These are phyloP conservation scores for Diplolepis rosae DNA, from an alignment of 2,888 invertebrate species.

Conservation along the genomic window DNA sequence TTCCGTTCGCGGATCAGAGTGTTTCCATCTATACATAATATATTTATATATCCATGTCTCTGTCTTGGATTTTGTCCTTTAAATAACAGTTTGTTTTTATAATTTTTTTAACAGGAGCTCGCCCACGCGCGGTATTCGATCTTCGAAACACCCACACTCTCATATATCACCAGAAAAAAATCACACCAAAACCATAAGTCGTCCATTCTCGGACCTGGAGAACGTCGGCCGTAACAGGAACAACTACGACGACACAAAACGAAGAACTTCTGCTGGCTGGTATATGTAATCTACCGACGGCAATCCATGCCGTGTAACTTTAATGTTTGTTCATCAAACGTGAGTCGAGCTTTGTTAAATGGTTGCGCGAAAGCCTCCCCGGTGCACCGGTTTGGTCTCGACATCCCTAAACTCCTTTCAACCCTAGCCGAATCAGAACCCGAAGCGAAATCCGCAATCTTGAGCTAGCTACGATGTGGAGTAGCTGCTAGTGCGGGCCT, in stretches of 20 bases:
- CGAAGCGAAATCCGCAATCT: slow-evolving; percentile 32
- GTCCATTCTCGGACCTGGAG: background rate
- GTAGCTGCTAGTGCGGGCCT: slow-evolving; percentile 69
- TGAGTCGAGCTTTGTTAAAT: slow-evolving; percentile 32
- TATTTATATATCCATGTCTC: slow-evolving; percentile 39
- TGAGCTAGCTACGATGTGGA: slow-evolving; percentile 65
- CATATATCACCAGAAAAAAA: no score
- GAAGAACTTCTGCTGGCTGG: background rate
- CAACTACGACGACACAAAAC: background rate
- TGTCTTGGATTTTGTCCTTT: slow-evolving; percentile 41
- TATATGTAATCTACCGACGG: slow-evolving; percentile 5
- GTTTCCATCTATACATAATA: slow-evolving; percentile 38
- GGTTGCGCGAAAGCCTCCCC: slow-evolving; percentile 62
- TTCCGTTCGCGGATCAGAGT: slow-evolving; percentile 44
- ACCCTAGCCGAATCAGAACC: slow-evolving; percentile 38
- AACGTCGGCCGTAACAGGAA: slow-evolving; percentile 26
- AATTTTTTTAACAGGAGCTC: slow-evolving; percentile 11
- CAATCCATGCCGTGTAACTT: background rate
- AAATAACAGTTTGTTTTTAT: background rate
- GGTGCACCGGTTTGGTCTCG: slow-evolving; percentile 60
- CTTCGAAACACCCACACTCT: background rate
- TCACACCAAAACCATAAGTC: background rate
- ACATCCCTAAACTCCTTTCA: slow-evolving; percentile 48
- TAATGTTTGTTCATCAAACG: background rate
- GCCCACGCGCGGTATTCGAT: background rate